These are phyloP conservation scores for Pterostichus madidus DNA, from an alignment of 2,888 invertebrate species.

Conservation along the genomic window DNA sequence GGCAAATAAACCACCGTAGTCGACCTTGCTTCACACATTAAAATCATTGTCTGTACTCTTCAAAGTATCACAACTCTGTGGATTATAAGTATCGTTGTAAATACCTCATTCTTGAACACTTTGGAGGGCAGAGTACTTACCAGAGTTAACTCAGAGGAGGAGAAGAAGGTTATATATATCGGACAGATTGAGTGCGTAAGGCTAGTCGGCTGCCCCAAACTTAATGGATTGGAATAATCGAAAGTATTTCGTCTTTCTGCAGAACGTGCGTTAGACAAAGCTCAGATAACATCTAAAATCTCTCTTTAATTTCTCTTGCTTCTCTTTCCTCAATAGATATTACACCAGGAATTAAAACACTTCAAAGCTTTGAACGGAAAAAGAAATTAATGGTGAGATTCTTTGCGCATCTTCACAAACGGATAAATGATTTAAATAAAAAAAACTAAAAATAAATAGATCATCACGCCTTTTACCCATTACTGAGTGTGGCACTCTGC, in stretches of 20 bases:
- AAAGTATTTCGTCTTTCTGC: slow-evolving; percentile 24
- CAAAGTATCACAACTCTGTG: too few species aligned
- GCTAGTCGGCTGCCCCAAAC: background rate
- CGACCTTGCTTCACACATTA: slow-evolving; percentile 50
- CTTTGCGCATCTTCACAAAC: too few species aligned
- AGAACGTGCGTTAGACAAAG: slow-evolving; percentile 36
- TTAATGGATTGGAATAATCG: slow-evolving; percentile 41
- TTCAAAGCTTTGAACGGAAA: background rate
- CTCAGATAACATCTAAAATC: background rate
- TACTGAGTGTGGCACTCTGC: too few species aligned
- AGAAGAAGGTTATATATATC: slow-evolving; percentile 27
- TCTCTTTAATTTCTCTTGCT: background rate
- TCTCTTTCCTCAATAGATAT: background rate
- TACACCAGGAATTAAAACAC: slow-evolving; percentile 8
- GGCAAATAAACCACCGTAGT: slow-evolving; percentile 33
- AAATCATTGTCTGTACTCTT: slow-evolving; percentile 23
- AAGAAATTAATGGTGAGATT: too few species aligned
- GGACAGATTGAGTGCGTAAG: slow-evolving; percentile 34
- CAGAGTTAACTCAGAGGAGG: background rate
- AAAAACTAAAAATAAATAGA: too few species aligned
- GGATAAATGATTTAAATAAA: too few species aligned
- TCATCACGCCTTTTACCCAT: too few species aligned
- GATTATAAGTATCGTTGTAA: slow-evolving; percentile 7
- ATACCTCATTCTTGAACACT: slow-evolving; percentile 16
- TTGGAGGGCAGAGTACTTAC: background rate